These are phyloP conservation scores for Phocides pigmalion DNA, from an alignment of 1,140 invertebrate species.

Conservation along the genomic window DNA sequence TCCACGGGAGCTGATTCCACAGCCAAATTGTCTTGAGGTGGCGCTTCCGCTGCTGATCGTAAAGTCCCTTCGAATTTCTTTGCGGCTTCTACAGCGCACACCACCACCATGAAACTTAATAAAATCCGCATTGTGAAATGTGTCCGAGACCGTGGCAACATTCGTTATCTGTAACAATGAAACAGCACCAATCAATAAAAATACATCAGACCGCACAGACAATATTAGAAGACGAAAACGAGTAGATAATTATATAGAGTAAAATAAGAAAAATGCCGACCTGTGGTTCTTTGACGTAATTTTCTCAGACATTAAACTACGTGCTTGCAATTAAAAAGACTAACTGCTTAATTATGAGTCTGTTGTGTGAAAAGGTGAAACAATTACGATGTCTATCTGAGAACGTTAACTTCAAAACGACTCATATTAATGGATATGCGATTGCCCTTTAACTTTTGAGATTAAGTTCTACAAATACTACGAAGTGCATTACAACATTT, in stretches of 20 bases:
- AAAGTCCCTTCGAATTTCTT: conserved; percentile 79
- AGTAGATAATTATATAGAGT: conserved; percentile 9
- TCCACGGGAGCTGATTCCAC: conserved; percentile 71
- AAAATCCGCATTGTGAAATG: conserved; percentile 68
- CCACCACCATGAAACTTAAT: conserved; percentile 70
- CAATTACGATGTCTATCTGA: conserved; percentile 59
- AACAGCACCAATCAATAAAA: conserved; percentile 36
- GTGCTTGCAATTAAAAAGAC: conserved; percentile 36
- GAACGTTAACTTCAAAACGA: conserved; percentile 61
- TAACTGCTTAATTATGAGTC: conserved; percentile 39
- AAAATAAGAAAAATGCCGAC: conserved; percentile 17
- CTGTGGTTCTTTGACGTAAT: conserved; percentile 16
- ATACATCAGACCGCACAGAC: neutral
- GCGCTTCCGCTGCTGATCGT: conserved; percentile 78
- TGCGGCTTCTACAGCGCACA: conserved; percentile 67
- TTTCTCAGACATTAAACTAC: conserved; percentile 35
- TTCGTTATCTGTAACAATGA: conserved; percentile 74
- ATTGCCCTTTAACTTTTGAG: conserved; percentile 37
- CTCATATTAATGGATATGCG: conserved; percentile 41
- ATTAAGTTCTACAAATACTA: conserved; percentile 4
- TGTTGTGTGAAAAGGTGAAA: conserved; percentile 47
- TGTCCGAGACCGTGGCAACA: conserved; percentile 63
- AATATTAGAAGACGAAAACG: neutral
- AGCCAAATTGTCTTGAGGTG: conserved; percentile 75
- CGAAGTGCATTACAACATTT: neutral